Conservation (phyloP, 2,797 vertebrate species). For the Chelonia mydas region DNA sequence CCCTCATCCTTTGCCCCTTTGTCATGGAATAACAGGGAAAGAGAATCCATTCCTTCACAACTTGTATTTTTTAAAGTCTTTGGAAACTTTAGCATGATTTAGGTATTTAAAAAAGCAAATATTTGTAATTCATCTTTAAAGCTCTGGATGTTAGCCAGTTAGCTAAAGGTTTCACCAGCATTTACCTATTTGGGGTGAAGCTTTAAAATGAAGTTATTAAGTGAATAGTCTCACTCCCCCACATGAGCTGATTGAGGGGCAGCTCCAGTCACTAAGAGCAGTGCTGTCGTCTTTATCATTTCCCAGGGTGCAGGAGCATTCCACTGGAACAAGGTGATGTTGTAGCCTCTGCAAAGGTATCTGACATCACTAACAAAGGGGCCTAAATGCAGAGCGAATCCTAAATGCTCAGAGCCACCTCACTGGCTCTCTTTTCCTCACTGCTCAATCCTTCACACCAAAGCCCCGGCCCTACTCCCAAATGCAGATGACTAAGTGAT, state of each 20-base stretch:
- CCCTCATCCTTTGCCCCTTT: not conserved
- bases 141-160: not conserved
- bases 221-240: slow-evolving; percentile 24
- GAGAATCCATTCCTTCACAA: not conserved
- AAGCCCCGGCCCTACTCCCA: not conserved
- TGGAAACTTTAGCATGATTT: not conserved
- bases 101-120: not conserved
- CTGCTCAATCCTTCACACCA: not conserved
- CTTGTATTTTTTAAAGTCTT: not conserved
- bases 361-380: not conserved
- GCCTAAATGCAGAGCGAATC: not conserved
- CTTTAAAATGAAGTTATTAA: slow-evolving; percentile 14
- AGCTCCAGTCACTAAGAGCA: not conserved
- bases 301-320: not conserved
- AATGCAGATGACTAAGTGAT: rapidly evolving
- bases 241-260: not conserved
- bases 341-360: not conserved
- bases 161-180: slow-evolving; percentile 54
- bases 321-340: not conserved
- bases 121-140: slow-evolving; percentile 29
- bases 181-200: slow-evolving; percentile 50
- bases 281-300: slow-evolving; percentile 21
- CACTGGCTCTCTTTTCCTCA: not conserved
- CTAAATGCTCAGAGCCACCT: not conserved
- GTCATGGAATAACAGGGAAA: not conserved